Base-by-base conservation (phyloP, 1,140 invertebrate species). In the Oreohelix idahoensis region DNA sequence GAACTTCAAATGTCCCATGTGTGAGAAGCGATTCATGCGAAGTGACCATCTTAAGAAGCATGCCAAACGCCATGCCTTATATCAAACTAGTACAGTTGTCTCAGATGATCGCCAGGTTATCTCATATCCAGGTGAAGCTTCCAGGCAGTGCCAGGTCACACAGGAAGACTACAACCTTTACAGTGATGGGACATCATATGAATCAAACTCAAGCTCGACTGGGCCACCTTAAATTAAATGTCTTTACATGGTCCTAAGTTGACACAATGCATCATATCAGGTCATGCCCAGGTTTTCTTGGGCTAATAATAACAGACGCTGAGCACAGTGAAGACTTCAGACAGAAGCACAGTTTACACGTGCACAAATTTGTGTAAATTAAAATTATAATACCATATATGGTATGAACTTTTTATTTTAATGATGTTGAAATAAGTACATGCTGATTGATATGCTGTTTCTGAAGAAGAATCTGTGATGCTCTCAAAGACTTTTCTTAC, bases 21-120 rank as follows among this genome's bases (percentile, higher is more conserved):
- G 98, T 92, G 95, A 95, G 83, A 95, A 97, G 86, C 94, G 96
- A 78, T 99, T 99, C 93, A 98, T 99, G 97, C 94, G 98, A 70
- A 98, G 92, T 83, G 93, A 93, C 80, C 93, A 93, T 85, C 85
- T 93, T 8, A 91, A 89, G 74, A 93, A 93, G 81, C 93, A 93
- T 85, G 92, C 89, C 20, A 39, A 94, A 92, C 39, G 92, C 87
- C 83, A 94, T 84, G 89, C 91, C 29, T 87, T 89, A 35, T 92
- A 90, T 83, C 85, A 89, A 42, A 87, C 88, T 32, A 85, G 84
- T 38, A 89, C 89, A 85, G 69, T 88, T 5, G 86, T 87, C 70
- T 87, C 86, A 75, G 75, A 78, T 17, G 42, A 77, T 1, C 76
- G 78, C 20, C 77, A 79, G 1, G 51, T 36, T 29, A 36, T 53